Base-by-base conservation (phyloP, 2,797 vertebrate species). In the Saxicola maurus region DNA sequence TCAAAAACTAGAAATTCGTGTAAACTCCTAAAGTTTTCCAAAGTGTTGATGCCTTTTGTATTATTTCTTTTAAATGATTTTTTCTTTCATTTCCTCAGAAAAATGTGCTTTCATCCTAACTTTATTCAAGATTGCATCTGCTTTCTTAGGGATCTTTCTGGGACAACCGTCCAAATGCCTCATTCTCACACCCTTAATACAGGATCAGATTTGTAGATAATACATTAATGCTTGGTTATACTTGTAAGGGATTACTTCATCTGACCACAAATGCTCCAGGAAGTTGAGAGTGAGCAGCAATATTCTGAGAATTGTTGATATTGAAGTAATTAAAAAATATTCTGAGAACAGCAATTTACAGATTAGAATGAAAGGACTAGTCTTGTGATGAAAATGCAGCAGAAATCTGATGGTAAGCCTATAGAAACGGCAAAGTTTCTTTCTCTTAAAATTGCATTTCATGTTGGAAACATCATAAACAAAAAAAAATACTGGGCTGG, bases 141-240 rank as follows among this genome's bases (percentile, higher is more conserved):
- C 3, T 75, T 79, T 88, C 86, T 79, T 38, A 35, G 49, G 56
- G 60, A 67, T 49, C 42, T 74, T 89, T 91, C 46, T 61, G 72
- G 27, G 78, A 67, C 80, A 87, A 61, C 31, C 11, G 7, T 40
- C 18, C n/a, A 82, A 76, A 62, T 73, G 55, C 38, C 46, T 89
- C 1, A 0, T 90, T 82, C 57, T 80, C 19, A 40, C 72, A 57
- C 3, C 3, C 57, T 74, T 90, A 82, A 61, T 82, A n/a, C 65
- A 82, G 86, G 67, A 86, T 86, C 71, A 74, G 89, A 80, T 77
- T 85, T 91, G 45, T 60, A 87, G 82, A 56, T 93, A 88, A 92
- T 76, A 31, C 75, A 45, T 76, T 92, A 88, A 77, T 92, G 86
- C 86, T 30, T 52, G 46, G 48, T 75, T 82, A 12, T 82, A 64